phyloP scores from a whole-genome alignment of 2,797 vertebrate species.

The Valencia hispanica region DNA sequence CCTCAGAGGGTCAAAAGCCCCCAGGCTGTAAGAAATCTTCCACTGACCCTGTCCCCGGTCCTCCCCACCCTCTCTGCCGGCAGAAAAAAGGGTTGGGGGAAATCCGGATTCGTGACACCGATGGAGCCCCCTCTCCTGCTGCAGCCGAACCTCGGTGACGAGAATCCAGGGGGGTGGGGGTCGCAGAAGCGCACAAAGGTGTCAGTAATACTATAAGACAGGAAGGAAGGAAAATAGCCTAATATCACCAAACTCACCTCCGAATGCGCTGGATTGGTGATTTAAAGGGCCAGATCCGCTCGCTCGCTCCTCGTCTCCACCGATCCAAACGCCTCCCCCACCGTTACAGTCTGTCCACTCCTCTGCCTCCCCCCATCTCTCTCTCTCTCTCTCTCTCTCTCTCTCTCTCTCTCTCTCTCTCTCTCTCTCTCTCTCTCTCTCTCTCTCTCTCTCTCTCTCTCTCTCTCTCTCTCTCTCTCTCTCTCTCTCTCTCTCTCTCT shows the following conservation, averaged over 20 bases:
- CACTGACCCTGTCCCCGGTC: slow-evolving; percentile 70
- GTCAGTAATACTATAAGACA: slow-evolving; percentile 40
- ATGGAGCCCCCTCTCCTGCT: slow-evolving; percentile 60
- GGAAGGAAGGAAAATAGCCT: slow-evolving; percentile 52
- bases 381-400: slow-evolving; percentile 18
- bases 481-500: slow-evolving; percentile 17
- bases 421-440: slow-evolving; percentile 10
- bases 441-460: slow-evolving; percentile 36
- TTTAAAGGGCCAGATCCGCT: slow-evolving; percentile 84
- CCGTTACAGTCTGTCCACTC: slow-evolving; percentile 77
- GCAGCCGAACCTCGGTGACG: slow-evolving; percentile 61
- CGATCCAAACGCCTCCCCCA: slow-evolving; percentile 81
- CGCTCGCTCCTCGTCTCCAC: slow-evolving; percentile 71
- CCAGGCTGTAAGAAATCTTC: slow-evolving; percentile 60
- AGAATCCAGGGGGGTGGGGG: slow-evolving; percentile 38
- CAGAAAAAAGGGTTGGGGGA: slow-evolving; percentile 61
- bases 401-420: slow-evolving; percentile 52
- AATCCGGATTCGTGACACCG: slow-evolving; percentile 82
- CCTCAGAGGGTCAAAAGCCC: slow-evolving; percentile 47
- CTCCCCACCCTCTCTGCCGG: slow-evolving; percentile 74
- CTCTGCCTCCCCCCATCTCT: slow-evolving; percentile 40
- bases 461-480: not conserved
- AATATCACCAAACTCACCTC: slow-evolving; percentile 80
- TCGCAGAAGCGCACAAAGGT: slow-evolving; percentile 55
- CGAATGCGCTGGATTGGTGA: slow-evolving; percentile 74